Conservation (phyloP, 2,113 vertebrate species). For the Varanus komodoensis region DNA sequence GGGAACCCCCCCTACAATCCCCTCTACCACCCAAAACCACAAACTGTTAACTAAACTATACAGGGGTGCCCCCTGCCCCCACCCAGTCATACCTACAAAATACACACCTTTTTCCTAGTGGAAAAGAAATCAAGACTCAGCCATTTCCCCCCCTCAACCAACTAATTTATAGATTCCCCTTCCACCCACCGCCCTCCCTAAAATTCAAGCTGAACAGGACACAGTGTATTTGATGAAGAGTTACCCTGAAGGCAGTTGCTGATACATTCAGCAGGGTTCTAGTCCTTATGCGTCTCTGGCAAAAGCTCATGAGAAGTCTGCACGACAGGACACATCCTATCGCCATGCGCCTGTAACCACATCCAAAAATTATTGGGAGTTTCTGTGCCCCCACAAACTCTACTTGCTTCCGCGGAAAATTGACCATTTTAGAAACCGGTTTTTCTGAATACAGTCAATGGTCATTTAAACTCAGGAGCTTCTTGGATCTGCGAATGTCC, state of each 20-base stretch:
- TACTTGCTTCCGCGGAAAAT: neutral
- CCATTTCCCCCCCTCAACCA: conserved; percentile 21
- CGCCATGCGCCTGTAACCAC: too few relatives aligned
- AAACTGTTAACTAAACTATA: conserved; percentile 58
- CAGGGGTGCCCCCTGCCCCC: conserved; percentile 42
- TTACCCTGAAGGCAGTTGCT: conserved; percentile 23
- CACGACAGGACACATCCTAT: neutral
- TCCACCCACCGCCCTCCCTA: conserved; percentile 18
- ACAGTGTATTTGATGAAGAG: conserved; percentile 27
- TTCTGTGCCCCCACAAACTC: too few relatives aligned
- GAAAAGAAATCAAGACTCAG: conserved; percentile 40
- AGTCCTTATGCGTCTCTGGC: neutral
- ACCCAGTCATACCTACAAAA: conserved; percentile 40
- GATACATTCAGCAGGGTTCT: conserved; percentile 3
- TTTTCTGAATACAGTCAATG: neutral
- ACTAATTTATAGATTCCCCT: conserved; percentile 12
- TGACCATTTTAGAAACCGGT: neutral
- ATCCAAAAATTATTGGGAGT: neutral
- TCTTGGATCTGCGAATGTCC: neutral
- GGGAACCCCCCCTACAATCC: conserved; percentile 13
- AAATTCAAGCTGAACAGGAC: conserved; percentile 46
- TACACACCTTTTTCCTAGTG: conserved; percentile 48
- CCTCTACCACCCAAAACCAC: conserved; percentile 13
- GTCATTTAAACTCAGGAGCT: neutral
- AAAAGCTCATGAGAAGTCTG: neutral